Percentiles rank a stretch among this genome's conserved stretches.
phyloP scores from a whole-genome alignment of 2,888 invertebrate genomes.

The Euproctis similis region DNA sequence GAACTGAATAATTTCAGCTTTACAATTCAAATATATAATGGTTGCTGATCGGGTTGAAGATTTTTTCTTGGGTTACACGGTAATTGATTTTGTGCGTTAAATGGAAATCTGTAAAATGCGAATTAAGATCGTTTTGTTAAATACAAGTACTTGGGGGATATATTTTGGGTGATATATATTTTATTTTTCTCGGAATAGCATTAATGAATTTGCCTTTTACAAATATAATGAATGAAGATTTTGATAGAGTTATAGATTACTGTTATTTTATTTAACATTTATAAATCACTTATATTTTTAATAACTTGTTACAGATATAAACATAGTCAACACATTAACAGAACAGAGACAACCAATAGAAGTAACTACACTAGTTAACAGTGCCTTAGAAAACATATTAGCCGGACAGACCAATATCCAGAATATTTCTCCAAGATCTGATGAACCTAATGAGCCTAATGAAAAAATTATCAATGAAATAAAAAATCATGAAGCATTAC shows the following conservation, averaged over 20 bases:
- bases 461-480: slow-evolving; percentile 29
- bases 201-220: no score
- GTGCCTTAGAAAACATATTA: slow-evolving; percentile 13
- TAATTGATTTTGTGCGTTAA: slow-evolving; percentile 6
- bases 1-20: slow-evolving; percentile 22
- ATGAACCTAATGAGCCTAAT: slow-evolving; percentile 16
- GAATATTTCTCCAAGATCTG: slow-evolving; percentile 16
- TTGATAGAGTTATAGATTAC: no score
- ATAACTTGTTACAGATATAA: slow-evolving; percentile 44
- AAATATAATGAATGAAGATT: no score
- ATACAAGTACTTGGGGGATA: background rate
- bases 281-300: no score
- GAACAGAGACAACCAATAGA: slow-evolving; percentile 19
- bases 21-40: slow-evolving; percentile 32
- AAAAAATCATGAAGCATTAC: slow-evolving; percentile 23
- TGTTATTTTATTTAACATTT: no score
- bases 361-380: slow-evolving; percentile 21
- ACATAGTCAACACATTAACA: slow-evolving; percentile 35
- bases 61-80: slow-evolving; percentile 5
- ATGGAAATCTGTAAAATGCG: slow-evolving; percentile 1
- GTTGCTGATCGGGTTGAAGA: slow-evolving; percentile 11
- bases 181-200: no score
- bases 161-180: no score
- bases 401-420: slow-evolving; percentile 19
- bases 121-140: background rate